Conservation (phyloP, 2,113 vertebrate genomes). For the Bucco capensis region DNA sequence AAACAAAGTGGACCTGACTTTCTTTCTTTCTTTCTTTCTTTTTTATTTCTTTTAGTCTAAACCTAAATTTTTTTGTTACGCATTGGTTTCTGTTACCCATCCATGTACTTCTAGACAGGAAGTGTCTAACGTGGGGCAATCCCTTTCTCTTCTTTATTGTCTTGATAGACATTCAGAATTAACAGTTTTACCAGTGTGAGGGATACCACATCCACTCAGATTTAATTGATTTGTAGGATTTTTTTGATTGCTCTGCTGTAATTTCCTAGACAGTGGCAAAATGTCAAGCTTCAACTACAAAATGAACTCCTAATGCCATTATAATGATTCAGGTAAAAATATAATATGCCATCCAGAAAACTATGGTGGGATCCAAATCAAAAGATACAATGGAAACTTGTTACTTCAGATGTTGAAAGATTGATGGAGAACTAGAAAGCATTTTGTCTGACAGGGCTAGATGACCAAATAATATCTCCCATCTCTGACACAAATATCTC, state of each 20-base stretch:
- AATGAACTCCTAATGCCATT: not conserved
- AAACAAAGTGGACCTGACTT: no score
- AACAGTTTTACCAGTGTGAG: rapidly evolving
- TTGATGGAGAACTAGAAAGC: not conserved
- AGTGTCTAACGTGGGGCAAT: not conserved
- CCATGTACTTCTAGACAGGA: not conserved
- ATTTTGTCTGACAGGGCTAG: not conserved
- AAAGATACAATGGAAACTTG: not conserved
- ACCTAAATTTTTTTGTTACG: not conserved
- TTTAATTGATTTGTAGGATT: not conserved
- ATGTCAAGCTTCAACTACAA: not conserved
- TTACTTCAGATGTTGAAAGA: not conserved
- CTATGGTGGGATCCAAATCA: not conserved
- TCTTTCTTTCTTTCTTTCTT: not conserved
- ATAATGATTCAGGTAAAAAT: not conserved
- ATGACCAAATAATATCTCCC: not conserved
- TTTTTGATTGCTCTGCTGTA: not conserved
- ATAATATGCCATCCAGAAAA: not conserved
- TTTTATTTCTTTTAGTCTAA: not conserved
- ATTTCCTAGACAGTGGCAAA: not conserved
- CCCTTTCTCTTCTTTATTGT: not conserved
- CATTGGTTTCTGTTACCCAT: not conserved
- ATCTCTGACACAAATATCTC: not conserved
- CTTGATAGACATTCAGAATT: not conserved
- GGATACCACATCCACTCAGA: not conserved